Conservation (phyloP, 2,113 vertebrate species). For the Cynocephalus volans region DNA sequence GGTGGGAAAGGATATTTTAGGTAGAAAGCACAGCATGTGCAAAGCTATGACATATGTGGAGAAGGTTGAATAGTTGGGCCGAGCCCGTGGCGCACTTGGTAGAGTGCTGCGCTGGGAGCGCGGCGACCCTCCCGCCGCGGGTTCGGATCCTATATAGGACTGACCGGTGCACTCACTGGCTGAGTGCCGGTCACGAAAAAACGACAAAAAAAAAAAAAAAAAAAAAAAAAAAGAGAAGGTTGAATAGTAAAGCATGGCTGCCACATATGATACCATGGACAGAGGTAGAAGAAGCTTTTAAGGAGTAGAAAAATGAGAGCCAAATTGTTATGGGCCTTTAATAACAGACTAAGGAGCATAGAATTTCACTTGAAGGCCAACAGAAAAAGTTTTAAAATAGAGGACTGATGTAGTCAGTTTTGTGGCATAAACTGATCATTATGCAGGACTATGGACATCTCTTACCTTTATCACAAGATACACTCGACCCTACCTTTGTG, state of each 20-base stretch:
- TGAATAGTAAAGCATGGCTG: background rate
- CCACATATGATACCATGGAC: background rate
- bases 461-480: background rate
- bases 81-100: too few relatives aligned
- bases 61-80: too few relatives aligned
- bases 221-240: too few relatives aligned
- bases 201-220: too few relatives aligned
- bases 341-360: background rate
- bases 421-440: background rate
- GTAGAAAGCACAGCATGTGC: background rate
- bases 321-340: background rate
- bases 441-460: background rate
- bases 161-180: too few relatives aligned
- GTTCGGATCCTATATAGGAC: too few relatives aligned
- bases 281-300: background rate
- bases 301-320: background rate
- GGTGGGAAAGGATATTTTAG: background rate
- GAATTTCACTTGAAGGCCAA: background rate
- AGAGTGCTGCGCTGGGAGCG: too few relatives aligned
- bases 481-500: background rate
- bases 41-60: background rate
- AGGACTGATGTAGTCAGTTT: background rate
- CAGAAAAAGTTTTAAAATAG: background rate
- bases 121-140: too few relatives aligned
- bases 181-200: too few relatives aligned